Base-by-base conservation (phyloP, 2,888 invertebrate genomes). In the Synanthedon formicaeformis region DNA sequence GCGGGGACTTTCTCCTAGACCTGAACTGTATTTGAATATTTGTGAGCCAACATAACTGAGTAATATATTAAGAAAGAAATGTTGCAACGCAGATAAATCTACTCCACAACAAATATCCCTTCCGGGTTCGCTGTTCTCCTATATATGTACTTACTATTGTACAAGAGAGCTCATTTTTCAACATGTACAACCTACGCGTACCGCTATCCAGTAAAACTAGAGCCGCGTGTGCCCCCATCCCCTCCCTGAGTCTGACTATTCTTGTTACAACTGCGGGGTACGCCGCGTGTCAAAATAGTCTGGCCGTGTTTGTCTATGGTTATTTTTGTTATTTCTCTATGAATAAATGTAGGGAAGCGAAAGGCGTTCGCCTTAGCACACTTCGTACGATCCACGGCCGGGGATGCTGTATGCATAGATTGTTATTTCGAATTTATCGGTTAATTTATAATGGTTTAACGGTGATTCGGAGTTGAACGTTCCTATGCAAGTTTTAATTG, bases 271-370 rank as follows among this genome's bases (percentile, higher is more conserved):
- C 54, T 53, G 55, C 54, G 60, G 61, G 60, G 57, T 57, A 57
- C 58, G 58, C 53, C 56, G 60, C 52, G 60, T 77, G 41, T 74
- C 80, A 65, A 52, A 41, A 41, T 65, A 56, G 45, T 57, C 57
- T 80, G 81, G 83, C 40, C 48, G 40, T 8, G 18, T 58, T 69
- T 72, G 73, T 74, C 75, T 81, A 81, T 81, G 80, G 80, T 73
- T 85, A 86, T 87, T 87, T 87, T 87, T 86, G 85, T 81, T 86
- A 85, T 85, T 85, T 84, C 83, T 81, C 84, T 85, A 83, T 85
- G 84, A 84, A 87, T 85, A 85, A 84, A 81, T 81, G 78, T 75
- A 75, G 71, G 66, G 72, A 82, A 86, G 84, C 79, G 86, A 85
- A 86, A 86, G 87, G 85, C 77, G 87, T 80, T 86, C 73, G 78